phyloP scores from a whole-genome alignment of 2,797 vertebrate species.

The Sarcophilus harrisii region DNA sequence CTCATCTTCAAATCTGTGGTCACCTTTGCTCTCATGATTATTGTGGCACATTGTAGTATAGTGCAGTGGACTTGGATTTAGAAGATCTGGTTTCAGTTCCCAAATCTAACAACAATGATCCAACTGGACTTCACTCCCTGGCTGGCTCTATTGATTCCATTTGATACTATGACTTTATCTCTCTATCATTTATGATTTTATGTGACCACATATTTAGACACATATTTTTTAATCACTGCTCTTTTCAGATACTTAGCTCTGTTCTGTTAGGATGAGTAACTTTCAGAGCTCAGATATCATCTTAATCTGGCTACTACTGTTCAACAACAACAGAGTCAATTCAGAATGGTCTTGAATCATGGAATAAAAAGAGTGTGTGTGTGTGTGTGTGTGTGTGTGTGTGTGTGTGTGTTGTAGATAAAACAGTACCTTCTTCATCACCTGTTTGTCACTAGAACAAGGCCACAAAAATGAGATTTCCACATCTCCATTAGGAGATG shows the following conservation, averaged over 20 bases:
- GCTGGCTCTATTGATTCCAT: neutral
- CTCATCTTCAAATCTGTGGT: neutral
- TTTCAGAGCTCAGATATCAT: neutral
- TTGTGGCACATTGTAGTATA: neutral
- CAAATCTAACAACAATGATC: neutral
- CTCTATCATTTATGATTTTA: neutral
- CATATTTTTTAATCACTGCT: neutral
- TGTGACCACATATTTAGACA: neutral
- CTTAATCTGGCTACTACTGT: neutral
- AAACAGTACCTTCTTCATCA: too few relatives aligned
- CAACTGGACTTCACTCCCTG: neutral
- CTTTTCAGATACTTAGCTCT: neutral
- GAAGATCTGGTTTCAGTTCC: neutral
- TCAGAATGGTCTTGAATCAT: neutral
- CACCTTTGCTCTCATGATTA: neutral
- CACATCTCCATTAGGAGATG: neutral
- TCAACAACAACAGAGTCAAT: neutral
- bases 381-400: too few relatives aligned
- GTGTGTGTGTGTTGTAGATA: too few relatives aligned
- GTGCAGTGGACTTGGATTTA: neutral
- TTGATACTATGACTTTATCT: neutral
- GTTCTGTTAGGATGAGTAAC: neutral
- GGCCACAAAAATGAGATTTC: neutral
- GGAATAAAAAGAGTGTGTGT: neutral
- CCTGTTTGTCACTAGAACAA: neutral